These are phyloP conservation scores for Dipus sagitta DNA, from an alignment of 2,797 vertebrate genomes.

Conservation along the genomic window DNA sequence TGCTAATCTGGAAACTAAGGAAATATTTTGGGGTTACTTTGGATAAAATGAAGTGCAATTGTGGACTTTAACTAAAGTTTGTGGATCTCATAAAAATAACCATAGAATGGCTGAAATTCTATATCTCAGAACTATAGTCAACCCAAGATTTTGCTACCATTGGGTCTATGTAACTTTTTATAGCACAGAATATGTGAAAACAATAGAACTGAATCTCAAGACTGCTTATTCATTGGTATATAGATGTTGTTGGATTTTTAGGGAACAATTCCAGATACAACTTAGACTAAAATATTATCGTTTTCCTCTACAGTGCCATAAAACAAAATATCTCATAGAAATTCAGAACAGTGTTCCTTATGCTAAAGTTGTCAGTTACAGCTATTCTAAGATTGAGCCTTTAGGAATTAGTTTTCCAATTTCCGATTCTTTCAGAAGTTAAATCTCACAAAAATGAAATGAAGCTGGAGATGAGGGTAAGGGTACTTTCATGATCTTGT, in stretches of 20 bases:
- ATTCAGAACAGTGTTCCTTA: background rate
- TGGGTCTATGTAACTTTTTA: conserved; percentile 23
- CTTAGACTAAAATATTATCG: conserved; percentile 22
- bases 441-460: conserved; percentile 25
- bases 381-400: background rate
- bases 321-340: background rate
- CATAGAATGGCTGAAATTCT: conserved; percentile 35
- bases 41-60: conserved; percentile 35
- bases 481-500: background rate
- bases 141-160: conserved; percentile 41
- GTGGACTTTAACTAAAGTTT: conserved; percentile 37
- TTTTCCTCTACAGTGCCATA: background rate
- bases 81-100: conserved; percentile 59
- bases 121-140: conserved; percentile 1
- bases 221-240: background rate
- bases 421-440: conserved; percentile 13
- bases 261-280: background rate
- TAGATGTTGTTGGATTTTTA: conserved; percentile 10
- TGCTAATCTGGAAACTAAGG: conserved; percentile 9
- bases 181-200: background rate
- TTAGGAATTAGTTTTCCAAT: background rate
- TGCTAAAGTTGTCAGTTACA: background rate
- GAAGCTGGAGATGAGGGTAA: background rate
- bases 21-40: conserved; percentile 52
- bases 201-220: background rate